Percentiles rank a stretch among this genome's conserved stretches.
Conservation (phyloP, 2,113 vertebrate species). For the Mixornis gularis region DNA sequence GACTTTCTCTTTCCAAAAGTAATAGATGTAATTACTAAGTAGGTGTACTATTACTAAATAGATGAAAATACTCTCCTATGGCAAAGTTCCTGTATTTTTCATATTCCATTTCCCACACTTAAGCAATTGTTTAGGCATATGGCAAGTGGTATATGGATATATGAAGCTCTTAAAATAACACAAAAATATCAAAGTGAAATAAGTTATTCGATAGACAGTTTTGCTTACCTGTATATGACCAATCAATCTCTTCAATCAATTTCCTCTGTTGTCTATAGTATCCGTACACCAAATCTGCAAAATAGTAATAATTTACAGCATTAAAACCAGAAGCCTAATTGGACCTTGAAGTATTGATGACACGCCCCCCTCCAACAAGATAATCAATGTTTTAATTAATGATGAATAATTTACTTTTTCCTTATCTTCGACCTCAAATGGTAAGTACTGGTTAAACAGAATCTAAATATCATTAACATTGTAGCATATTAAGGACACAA, state of each 20-base stretch:
- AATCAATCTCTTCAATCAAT: constrained; percentile 89
- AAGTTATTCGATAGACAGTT: neutral
- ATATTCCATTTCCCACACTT: neutral
- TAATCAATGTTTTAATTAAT: neutral
- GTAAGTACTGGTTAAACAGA: neutral
- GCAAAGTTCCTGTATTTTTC: neutral
- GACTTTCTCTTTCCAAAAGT: neutral
- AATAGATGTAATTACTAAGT: neutral
- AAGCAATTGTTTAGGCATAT: neutral
- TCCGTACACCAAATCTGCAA: constrained; percentile 76
- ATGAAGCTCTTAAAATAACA: neutral
- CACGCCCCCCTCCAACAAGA: neutral
- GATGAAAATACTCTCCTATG: neutral
- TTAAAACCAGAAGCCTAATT: neutral
- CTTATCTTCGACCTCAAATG: neutral
- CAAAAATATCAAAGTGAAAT: neutral
- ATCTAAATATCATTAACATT: neutral
- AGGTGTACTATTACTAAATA: neutral
- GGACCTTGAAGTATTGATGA: neutral
- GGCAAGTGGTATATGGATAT: neutral
- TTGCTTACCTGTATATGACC: constrained; percentile 91
- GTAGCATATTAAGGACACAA: neutral
- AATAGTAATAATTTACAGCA: constrained; percentile 38
- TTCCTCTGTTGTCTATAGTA: constrained; percentile 92
- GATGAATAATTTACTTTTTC: neutral